Evolutionary conservation across 1,140 invertebrate genomes (phyloP).

Genomic region (Drosophila gunungcola): DNA sequence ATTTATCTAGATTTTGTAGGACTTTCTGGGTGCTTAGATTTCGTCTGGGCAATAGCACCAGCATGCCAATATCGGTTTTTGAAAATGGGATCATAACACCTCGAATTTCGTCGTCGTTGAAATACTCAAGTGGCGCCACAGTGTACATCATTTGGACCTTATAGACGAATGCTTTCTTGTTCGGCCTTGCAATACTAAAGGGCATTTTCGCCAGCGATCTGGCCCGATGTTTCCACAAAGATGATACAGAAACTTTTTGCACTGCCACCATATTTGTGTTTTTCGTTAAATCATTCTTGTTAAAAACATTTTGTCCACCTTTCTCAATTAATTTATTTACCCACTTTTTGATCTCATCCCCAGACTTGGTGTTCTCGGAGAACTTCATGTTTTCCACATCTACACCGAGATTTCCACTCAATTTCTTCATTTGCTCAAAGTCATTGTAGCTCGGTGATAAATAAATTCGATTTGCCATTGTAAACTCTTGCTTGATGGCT

Average conservation of each 20-base stretch:
- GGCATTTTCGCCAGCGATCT: neutral
- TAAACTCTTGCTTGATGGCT: neutral
- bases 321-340: neutral
- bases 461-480: conserved; percentile 11
- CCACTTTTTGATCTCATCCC: neutral
- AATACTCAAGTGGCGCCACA: neutral
- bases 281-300: neutral
- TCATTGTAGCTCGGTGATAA: neutral
- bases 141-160: conserved; percentile 20
- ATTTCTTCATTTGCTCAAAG: neutral
- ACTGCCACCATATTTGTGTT: conserved; percentile 7
- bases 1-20: conserved; percentile 12
- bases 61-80: conserved; percentile 5
- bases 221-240: neutral
- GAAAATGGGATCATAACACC: conserved; percentile 23
- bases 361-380: neutral
- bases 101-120: neutral
- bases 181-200: neutral
- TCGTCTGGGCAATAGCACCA: conserved; percentile 3
- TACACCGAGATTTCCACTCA: neutral
- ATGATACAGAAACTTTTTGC: neutral
- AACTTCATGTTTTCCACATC: conserved; percentile 9
- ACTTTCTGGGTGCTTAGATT: neutral
- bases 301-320: neutral
- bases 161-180: neutral